Base-by-base conservation (phyloP, 92 coral and sea anemone species). In the Actinostola sp. region DNA sequence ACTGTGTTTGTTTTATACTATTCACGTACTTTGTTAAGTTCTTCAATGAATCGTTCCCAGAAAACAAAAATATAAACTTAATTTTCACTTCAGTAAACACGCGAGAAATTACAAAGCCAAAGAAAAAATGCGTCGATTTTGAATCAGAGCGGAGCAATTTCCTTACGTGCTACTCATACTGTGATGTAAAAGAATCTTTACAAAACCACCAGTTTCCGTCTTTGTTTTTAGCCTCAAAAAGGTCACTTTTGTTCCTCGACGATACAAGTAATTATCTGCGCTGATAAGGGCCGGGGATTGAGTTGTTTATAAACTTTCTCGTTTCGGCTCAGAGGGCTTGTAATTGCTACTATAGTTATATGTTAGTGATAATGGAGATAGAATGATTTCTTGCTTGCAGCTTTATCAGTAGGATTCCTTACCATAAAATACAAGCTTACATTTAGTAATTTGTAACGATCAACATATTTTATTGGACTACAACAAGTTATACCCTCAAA, bases 241-340 rank as follows among this genome's bases (percentile, higher is more conserved):
- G 63, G 39, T 30, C 63, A 57, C 63, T 57, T 57, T 57, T 57
- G 63, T 57, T 57, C 20, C 13, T 30, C 63, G 28, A 57, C 28
- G 26, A 57, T 12, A 57, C 20, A 38, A 27, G 25, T 27, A 57
- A 57, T 57, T 27, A 57, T 57, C 63, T 27, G 13, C 28, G 9
- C n/a, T 14, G 63, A 57, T 57, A 57, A 57, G 63, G 15, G 42
- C n/a, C 28, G 4, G 2, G 25, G 60, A 53, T 20, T 53, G 20
- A 27, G 39, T 3, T 48, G 72, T 27, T 67, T 67, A 35, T 33
- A 50, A 52, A 68, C 48, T 68, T 52, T 68, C 32, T 68, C 62
- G 74, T 50, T 68, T 68, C 74, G 74, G 61, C 21, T 51, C 49
- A 51, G 61, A 66, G 60, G 31, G 28, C 45, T 33, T 21, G 46